Evolutionary conservation across 2,888 invertebrate species (phyloP), one percentile per base, ranked within the genome.

Genomic region (Polydrusus tereticollis): DNA sequence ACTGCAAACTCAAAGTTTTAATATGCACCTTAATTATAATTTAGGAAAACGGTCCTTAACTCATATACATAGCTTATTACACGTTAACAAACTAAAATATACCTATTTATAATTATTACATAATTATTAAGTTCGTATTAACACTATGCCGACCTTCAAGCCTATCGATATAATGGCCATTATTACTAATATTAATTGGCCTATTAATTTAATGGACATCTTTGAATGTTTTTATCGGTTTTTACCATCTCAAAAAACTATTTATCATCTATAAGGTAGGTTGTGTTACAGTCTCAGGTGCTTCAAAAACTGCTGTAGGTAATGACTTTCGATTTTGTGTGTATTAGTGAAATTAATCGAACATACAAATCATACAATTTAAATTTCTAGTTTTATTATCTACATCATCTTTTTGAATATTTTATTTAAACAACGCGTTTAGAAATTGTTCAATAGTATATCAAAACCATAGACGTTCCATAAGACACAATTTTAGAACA

Each of bases 191-290:
- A 29, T 16, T 52, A 52, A 52, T 52, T 52, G 52, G 16, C 1
- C 29, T 29, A 52, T 52, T 29, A 52, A 14, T 52, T 52, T 52
- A 52, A 52, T 52, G 16, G 29, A 52, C 21, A 52, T 52, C 52
- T 52, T 7, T 10, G 7, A 29, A 50, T n/a, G 50, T 50, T 52
- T 52, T 52, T 52, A 52, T 52, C 52, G 52, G 16, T 52, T 52
- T 52, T 52, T 52, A 14, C 52, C 52, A 52, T 52, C n/a, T 14
- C 21, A 16, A 52, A 21, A 52, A 10, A 29, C 29, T n/a, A 52
- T 52, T 52, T 52, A 16, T 52, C 29, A 21, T 52, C 20, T 23
- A 6, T 16, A 8, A 52, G 52, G 23, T 21, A 47, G 21, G 21
- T 47, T 47, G 8, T 47, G 47, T 47, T 23, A 47, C 47, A 23